Conservation (phyloP, 2,888 invertebrate genomes). For the Keiferia lycopersicella region DNA sequence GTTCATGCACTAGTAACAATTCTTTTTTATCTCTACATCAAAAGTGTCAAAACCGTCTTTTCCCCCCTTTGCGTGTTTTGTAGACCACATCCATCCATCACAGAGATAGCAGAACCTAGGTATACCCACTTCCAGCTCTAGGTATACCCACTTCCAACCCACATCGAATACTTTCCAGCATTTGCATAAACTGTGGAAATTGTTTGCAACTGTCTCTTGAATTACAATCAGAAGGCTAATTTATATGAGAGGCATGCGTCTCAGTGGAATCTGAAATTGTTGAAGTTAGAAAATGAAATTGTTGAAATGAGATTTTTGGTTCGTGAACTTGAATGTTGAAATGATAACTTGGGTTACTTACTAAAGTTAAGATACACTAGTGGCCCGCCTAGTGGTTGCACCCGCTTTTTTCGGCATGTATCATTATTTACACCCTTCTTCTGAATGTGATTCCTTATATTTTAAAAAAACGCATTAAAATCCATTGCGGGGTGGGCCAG, state of each 20-base stretch:
- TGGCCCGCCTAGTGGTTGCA: neutral
- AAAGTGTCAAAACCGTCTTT: conserved; percentile 6
- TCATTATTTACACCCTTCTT: no score
- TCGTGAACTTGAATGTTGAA: neutral
- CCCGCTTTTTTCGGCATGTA: no score
- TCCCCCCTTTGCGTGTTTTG: conserved; percentile 56
- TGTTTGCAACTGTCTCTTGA: conserved; percentile 29
- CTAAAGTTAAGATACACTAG: neutral
- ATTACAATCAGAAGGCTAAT: conserved; percentile 22
- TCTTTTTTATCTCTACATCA: neutral
- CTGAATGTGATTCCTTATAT: no score
- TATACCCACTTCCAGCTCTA: neutral
- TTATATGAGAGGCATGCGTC: conserved; percentile 17
- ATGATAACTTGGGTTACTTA: neutral
- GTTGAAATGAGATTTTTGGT: neutral
- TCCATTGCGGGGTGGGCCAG: no score
- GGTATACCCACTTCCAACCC: conserved; percentile 26
- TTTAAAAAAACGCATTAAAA: no score
- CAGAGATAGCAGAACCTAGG: conserved; percentile 57
- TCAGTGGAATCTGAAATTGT: conserved; percentile 8
- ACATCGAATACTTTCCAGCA: conserved; percentile 50
- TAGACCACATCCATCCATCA: conserved; percentile 71
- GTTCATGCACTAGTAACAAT: neutral
- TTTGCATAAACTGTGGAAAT: conserved; percentile 34
- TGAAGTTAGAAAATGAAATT: neutral